These are phyloP conservation scores for Aquatica leii DNA, from an alignment of 2,888 invertebrate species.

Conservation along the genomic window DNA sequence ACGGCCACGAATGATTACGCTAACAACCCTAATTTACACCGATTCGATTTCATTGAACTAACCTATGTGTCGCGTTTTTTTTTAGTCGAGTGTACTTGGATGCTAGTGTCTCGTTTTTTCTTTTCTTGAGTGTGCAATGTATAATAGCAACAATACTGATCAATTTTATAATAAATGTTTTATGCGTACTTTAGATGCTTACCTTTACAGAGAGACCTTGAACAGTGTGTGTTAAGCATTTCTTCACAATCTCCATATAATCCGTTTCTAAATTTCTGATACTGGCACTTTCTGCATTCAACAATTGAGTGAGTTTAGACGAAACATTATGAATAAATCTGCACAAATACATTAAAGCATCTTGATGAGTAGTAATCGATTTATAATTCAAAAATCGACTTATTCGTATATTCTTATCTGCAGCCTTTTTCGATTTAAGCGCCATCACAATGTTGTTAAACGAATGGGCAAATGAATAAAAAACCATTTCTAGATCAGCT, in stretches of 20 bases:
- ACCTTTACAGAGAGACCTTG: conserved; percentile 33
- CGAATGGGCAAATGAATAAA: conserved; percentile 47
- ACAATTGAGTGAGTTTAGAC: neutral
- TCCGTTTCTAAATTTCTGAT: neutral
- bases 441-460: conserved; percentile 32
- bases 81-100: too few relatives aligned
- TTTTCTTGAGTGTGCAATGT: too few relatives aligned
- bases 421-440: too few relatives aligned
- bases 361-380: neutral
- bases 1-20: too few relatives aligned
- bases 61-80: too few relatives aligned
- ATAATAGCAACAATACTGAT: too few relatives aligned
- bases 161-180: too few relatives aligned
- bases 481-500: conserved; percentile 42
- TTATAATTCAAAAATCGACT: neutral
- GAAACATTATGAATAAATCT: neutral
- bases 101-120: too few relatives aligned
- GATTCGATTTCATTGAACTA: too few relatives aligned
- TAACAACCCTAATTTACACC: too few relatives aligned
- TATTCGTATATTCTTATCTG: too few relatives aligned
- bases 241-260: neutral
- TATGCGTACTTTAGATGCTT: too few relatives aligned
- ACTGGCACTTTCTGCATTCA: neutral
- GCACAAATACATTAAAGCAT: neutral
- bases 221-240: neutral